Conservation (phyloP, 2,888 invertebrate genomes). For the Rhamphomyia laevipes region DNA sequence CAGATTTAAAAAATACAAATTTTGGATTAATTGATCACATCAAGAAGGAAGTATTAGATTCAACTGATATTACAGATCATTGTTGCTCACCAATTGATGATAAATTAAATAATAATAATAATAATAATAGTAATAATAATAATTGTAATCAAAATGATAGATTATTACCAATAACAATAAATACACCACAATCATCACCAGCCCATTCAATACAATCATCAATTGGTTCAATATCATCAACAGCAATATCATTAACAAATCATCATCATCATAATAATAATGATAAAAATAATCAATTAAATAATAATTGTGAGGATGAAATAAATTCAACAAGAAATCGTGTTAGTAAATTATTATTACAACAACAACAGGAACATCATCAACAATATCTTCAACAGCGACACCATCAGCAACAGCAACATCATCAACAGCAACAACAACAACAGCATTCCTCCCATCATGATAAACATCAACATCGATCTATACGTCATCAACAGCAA, state of each 20-base stretch:
- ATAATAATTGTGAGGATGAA: slow-evolving; percentile 14
- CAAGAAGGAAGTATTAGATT: not conserved
- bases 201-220: slow-evolving; percentile 31
- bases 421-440: slow-evolving; percentile 25
- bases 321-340: slow-evolving; percentile 16
- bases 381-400: slow-evolving; percentile 20
- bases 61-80: not conserved
- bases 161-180: slow-evolving; percentile 8
- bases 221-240: slow-evolving; percentile 27
- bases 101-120: too few species aligned
- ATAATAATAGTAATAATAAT: too few species aligned
- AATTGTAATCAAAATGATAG: too few species aligned
- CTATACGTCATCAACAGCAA: slow-evolving; percentile 22
- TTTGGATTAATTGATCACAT: slow-evolving; percentile 1
- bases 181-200: slow-evolving; percentile 30
- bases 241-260: slow-evolving; percentile 31
- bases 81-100: not conserved
- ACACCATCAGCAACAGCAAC: slow-evolving; percentile 17
- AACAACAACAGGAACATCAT: slow-evolving; percentile 21
- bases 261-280: not conserved
- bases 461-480: slow-evolving; percentile 22
- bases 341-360: slow-evolving; percentile 12
- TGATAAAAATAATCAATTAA: slow-evolving; percentile 7
- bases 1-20: not conserved
- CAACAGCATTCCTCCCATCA: slow-evolving; percentile 26